Evolutionary conservation across 2,888 invertebrate genomes (phyloP), one percentile per base, ranked within the genome.

Genomic region (Lampropteryx suffumata): DNA sequence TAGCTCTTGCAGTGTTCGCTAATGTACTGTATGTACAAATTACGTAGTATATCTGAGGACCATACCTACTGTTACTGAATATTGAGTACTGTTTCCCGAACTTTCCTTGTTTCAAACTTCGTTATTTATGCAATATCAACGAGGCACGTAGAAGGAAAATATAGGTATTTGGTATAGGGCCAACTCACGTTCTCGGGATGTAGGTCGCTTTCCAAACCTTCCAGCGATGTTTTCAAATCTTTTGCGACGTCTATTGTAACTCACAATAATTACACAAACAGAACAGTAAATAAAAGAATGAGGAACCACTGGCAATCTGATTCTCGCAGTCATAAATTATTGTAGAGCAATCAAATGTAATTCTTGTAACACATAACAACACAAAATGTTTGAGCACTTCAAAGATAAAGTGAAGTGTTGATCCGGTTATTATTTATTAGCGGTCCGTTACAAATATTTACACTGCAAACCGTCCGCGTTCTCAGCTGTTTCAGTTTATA

Each of bases 161-260:
- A 10, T 21, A 13, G 72, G 59, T 70, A 68, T 73, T 83, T 84
- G 83, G 76, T 82, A 59, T 67, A 67, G 52, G 66, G 77, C 83
- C 83, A 84, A 83, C 80, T 83, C 82, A 82, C 83, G 82, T 81
- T 65, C 62, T 60, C 58, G 54, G 61, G 50, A 74, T 74, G 69
- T 73, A 70, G 72, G 71, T 59, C 67, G 61, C 62, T 61, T 61
- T 62, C 58, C 65, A 47, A 55, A 62, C 40, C 54, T 56, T 46
- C 56, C 51, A 50, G 50, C 32, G 30, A 52, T 47, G 50, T 43
- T 43, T 42, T 42, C 49, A 33, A 49, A 24, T 48, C 28, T 32
- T 28, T 45, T 30, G 32, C 34, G 28, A 27, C 12, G 26, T 33
- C 21, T 27, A 29, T 42, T 37, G 37, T 36, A 37, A 42, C 29